A percentile compares a stretch with the other conserved stretches of the same genome.
These are phyloP conservation scores for Amphiprion ocellaris DNA, from an alignment of 2,113 vertebrate genomes.

Conservation along the genomic window DNA sequence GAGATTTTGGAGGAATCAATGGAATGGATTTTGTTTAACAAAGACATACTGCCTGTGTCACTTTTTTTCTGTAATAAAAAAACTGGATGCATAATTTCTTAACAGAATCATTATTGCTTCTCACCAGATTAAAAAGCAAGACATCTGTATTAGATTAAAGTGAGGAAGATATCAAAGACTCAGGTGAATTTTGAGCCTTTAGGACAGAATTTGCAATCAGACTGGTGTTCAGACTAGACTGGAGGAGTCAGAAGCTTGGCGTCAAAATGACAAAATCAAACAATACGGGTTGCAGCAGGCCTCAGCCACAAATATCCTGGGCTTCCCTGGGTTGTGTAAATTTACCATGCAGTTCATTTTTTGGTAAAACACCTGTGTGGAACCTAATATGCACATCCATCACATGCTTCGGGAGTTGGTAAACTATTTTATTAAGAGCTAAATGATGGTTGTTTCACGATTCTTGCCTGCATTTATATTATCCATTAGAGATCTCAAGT, in stretches of 20 bases:
- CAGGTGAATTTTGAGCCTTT: background rate
- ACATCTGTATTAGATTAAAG: background rate
- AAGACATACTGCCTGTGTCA: background rate
- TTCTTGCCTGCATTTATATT: background rate
- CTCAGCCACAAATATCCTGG: slow-evolving; percentile 27
- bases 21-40: background rate
- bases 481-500: background rate
- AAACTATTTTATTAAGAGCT: background rate
- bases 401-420: background rate
- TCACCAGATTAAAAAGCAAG: too few relatives aligned
- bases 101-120: too few relatives aligned
- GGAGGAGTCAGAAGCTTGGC: background rate
- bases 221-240: background rate
- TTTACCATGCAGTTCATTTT: slow-evolving; percentile 24
- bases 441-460: background rate
- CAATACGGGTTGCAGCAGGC: slow-evolving; percentile 15
- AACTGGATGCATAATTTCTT: too few relatives aligned
- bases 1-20: too few relatives aligned
- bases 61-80: too few relatives aligned
- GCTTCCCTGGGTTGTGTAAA: slow-evolving; percentile 41
- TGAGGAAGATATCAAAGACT: background rate
- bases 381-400: background rate
- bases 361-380: slow-evolving; percentile 20
- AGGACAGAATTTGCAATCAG: background rate
- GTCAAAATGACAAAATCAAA: slow-evolving; percentile 26